Percentiles rank a stretch among this genome's conserved stretches.
phyloP scores from a whole-genome alignment of 1,140 invertebrate species.

The Muscidifurax raptorellus region DNA sequence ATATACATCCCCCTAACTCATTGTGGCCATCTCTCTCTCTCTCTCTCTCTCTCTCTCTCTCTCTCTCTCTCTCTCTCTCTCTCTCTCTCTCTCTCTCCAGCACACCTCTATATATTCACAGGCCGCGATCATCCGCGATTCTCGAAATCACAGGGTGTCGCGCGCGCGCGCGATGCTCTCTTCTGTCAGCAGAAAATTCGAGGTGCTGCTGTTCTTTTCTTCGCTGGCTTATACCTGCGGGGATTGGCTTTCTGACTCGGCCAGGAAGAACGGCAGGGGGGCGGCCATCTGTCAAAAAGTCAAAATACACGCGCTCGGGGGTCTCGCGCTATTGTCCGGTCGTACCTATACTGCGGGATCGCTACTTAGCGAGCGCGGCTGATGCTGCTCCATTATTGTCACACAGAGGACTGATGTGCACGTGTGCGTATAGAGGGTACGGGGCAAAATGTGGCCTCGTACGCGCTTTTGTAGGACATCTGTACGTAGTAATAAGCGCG shows the following conservation, averaged over 20 bases:
- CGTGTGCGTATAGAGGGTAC: slow-evolving; percentile 37
- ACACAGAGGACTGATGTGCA: neutral
- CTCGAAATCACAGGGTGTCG: neutral
- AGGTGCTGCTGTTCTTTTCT: slow-evolving; percentile 3
- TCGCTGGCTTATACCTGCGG: slow-evolving; percentile 1
- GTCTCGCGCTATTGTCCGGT: slow-evolving; percentile 61
- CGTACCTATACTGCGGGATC: slow-evolving; percentile 66
- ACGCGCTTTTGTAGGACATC: slow-evolving; percentile 69
- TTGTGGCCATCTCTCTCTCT: slow-evolving; percentile 16
- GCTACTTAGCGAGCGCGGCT: slow-evolving; percentile 67
- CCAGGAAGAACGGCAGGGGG: slow-evolving; percentile 33
- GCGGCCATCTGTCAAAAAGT: slow-evolving; percentile 72
- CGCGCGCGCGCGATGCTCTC: neutral
- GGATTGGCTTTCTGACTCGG: slow-evolving; percentile 12
- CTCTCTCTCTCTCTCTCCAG: neutral
- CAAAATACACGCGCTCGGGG: slow-evolving; percentile 68
- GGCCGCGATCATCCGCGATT: neutral
- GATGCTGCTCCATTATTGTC: slow-evolving; percentile 19
- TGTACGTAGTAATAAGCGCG: slow-evolving; percentile 60
- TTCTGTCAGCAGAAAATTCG: slow-evolving; percentile 2
- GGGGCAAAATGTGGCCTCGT: slow-evolving; percentile 53
- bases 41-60: neutral
- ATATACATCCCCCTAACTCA: slow-evolving; percentile 31
- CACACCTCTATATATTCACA: neutral
- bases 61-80: neutral